Conservation (phyloP, 1,140 invertebrate genomes). For the Brachionus manjavacas region DNA sequence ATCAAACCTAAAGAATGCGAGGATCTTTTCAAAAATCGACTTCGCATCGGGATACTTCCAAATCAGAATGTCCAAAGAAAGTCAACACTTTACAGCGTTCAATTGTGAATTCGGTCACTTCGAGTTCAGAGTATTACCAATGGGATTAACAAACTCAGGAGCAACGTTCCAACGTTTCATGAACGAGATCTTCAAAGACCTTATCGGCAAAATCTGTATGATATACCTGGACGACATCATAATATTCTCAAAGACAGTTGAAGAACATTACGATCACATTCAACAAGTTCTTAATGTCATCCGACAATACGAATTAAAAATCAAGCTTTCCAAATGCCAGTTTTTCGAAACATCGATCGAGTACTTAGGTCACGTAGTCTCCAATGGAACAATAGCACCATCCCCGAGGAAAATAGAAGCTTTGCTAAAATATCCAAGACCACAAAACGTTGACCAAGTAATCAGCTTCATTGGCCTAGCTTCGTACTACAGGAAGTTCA, state of each 20-base stretch:
- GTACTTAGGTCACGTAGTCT: conserved; percentile 6
- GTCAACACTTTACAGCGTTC: too few relatives aligned
- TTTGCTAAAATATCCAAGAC: not conserved
- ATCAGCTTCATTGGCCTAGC: conserved; percentile 49
- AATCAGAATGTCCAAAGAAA: too few relatives aligned
- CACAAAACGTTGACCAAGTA: conserved; percentile 50
- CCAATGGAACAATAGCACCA: not conserved
- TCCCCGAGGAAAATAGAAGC: not conserved
- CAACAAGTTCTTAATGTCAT: not conserved
- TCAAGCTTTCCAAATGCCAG: not conserved
- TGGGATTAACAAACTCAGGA: conserved; percentile 35
- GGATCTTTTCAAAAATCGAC: too few relatives aligned
- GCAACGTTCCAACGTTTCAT: conserved; percentile 43
- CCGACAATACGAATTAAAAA: not conserved
- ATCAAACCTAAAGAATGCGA: too few relatives aligned
- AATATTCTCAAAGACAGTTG: not conserved
- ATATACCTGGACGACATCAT: conserved; percentile 5
- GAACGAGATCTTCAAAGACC: not conserved
- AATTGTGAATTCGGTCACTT: conserved; percentile 29
- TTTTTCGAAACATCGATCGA: not conserved
- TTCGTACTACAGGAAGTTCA: not conserved
- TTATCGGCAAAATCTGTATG: not conserved
- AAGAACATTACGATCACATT: not conserved
- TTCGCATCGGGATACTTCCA: too few relatives aligned
- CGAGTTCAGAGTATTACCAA: conserved; percentile 38